A percentile compares a stretch with the other conserved stretches of the same genome.
Evolutionary conservation across 2,113 vertebrate genomes (phyloP).

Genomic region (Pristiophorus japonicus): DNA sequence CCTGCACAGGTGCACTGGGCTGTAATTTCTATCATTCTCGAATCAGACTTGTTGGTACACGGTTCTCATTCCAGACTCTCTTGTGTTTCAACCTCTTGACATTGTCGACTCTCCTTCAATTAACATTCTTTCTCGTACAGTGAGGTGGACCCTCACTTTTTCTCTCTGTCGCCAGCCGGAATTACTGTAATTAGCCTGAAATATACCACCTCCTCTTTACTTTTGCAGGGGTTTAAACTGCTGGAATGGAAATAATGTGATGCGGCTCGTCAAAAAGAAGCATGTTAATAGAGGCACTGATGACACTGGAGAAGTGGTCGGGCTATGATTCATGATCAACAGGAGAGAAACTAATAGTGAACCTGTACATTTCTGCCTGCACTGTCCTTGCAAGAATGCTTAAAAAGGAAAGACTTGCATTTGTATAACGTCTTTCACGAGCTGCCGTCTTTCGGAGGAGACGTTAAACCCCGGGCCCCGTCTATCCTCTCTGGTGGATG

Average conservation of each 20-base stretch:
- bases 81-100: not conserved
- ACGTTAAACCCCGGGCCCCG: too few species aligned
- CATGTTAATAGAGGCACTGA: not conserved
- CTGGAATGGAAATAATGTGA: not conserved
- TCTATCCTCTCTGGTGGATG: too few species aligned
- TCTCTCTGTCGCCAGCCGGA: not conserved
- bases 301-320: not conserved
- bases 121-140: conserved; percentile 7
- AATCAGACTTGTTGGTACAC: not conserved
- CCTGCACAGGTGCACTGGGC: not conserved
- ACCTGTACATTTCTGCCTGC: not conserved
- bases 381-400: not conserved
- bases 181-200: not conserved
- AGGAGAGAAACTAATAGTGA: not conserved
- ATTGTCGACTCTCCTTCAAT: not conserved
- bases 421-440: too few species aligned
- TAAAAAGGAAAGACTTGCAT: too few species aligned
- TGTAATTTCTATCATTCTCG: not conserved
- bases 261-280: not conserved
- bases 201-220: not conserved
- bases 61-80: not conserved
- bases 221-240: not conserved
- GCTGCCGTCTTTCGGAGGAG: not conserved
- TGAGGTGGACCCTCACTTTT: not conserved
- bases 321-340: too few species aligned